Conservation (phyloP, 2,888 invertebrate species). For the Bibio marci region DNA sequence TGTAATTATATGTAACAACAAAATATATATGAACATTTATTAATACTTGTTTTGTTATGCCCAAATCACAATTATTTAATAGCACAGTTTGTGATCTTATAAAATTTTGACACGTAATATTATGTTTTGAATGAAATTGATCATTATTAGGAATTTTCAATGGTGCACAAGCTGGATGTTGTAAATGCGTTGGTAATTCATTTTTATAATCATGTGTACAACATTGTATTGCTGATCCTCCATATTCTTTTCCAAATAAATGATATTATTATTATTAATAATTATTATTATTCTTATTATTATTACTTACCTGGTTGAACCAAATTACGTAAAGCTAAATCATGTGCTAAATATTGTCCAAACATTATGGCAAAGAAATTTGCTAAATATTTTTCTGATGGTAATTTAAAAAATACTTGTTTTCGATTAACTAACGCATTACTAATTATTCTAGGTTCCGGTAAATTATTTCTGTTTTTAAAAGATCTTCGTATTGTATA, state of each 20-base stretch:
- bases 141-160: conserved; percentile 38
- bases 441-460: too few species aligned
- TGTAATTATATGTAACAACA: too few species aligned
- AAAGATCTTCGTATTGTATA: too few species aligned
- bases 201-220: conserved; percentile 31
- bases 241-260: not conserved
- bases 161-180: conserved; percentile 41
- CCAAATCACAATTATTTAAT: conserved; percentile 36
- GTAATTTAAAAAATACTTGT: not conserved
- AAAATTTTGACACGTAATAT: conserved; percentile 39
- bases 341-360: conserved; percentile 33
- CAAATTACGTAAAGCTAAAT: conserved; percentile 12
- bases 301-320: not conserved
- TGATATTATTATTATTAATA: not conserved
- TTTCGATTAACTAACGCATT: not conserved
- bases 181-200: conserved; percentile 28
- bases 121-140: conserved; percentile 32
- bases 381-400: not conserved
- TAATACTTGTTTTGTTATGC: conserved; percentile 38
- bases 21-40: conserved; percentile 1
- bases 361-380: conserved; percentile 22
- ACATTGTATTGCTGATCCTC: conserved; percentile 31
- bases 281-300: not conserved
- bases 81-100: conserved; percentile 40
- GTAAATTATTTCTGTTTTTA: too few species aligned